Percentiles rank a stretch among this genome's conserved stretches.
Evolutionary conservation across 1,140 invertebrate genomes (phyloP).

Genomic region (Drosophila tropicalis): DNA sequence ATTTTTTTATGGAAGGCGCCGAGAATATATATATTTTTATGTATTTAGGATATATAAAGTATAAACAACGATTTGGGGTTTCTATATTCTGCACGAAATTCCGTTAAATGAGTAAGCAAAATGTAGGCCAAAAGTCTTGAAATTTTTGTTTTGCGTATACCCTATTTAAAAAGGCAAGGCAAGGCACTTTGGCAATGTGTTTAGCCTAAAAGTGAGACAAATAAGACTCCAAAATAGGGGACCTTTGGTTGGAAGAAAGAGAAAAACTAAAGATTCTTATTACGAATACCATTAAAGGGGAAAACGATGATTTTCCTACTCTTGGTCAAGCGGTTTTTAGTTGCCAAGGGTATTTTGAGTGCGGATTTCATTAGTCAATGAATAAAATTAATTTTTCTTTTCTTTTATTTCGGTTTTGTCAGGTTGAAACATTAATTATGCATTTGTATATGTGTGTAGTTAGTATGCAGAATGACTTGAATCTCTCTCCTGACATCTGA

Average conservation of each 20-base stretch:
- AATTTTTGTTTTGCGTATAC: too few relatives aligned
- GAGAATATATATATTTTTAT: conserved; percentile 13
- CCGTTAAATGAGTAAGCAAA: conserved; percentile 5
- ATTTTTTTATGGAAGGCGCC: conserved; percentile 32
- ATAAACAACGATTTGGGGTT: background rate
- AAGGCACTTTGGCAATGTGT: too few relatives aligned
- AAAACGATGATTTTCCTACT: too few relatives aligned
- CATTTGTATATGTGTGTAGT: background rate
- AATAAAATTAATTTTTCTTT: background rate
- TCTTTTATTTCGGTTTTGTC: background rate
- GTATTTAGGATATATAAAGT: background rate
- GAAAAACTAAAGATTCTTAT: too few relatives aligned
- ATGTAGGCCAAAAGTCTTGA: conserved; percentile 3
- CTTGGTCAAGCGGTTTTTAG: too few relatives aligned
- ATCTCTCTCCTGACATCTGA: background rate
- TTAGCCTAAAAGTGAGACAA: too few relatives aligned
- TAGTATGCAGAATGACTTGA: background rate
- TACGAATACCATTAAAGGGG: too few relatives aligned
- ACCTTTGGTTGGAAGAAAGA: too few relatives aligned
- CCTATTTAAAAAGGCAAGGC: too few relatives aligned
- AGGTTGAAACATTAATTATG: background rate
- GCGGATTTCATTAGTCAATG: background rate
- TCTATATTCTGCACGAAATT: conserved; percentile 1
- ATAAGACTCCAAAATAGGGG: too few relatives aligned
- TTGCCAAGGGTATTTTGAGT: background rate